Evolutionary conservation across 2,113 vertebrate species (phyloP).

Genomic region (Bucco capensis): DNA sequence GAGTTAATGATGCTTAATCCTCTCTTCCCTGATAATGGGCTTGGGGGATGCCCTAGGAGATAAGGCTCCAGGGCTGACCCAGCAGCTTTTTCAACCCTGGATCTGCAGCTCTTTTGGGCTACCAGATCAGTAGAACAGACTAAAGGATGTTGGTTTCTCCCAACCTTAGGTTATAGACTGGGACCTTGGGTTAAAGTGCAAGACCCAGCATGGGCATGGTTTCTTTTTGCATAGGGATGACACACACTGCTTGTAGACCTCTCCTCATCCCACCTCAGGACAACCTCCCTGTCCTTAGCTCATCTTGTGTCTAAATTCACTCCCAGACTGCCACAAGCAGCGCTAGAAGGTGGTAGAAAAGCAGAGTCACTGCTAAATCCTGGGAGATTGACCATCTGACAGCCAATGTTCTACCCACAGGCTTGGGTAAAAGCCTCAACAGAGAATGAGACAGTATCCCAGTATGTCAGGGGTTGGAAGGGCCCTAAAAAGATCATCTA

Average conservation of each 20-base stretch:
- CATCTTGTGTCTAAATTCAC: not conserved
- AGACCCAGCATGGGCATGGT: rapidly evolving
- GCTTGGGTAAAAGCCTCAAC: too few species aligned
- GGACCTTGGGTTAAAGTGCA: not conserved
- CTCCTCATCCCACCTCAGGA: not conserved
- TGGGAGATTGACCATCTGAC: not conserved
- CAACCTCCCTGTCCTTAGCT: not conserved
- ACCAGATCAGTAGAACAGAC: not conserved
- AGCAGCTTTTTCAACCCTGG: not conserved
- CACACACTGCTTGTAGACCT: not conserved
- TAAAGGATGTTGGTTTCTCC: not conserved
- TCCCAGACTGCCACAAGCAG: not conserved
- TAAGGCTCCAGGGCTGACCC: not conserved
- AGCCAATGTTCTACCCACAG: too few species aligned
- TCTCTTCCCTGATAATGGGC: not conserved
- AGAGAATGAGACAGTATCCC: too few species aligned
- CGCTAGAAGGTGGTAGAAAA: not conserved
- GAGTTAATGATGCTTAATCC: rapidly evolving
- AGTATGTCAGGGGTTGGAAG: too few species aligned
- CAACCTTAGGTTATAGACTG: rapidly evolving
- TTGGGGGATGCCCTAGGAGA: not conserved
- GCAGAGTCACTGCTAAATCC: not conserved
- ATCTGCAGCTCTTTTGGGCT: not conserved
- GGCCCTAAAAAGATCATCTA: too few species aligned
- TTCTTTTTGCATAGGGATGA: not conserved